These are phyloP conservation scores for Frieseomelitta varia DNA, from an alignment of 1,140 invertebrate species.

Conservation along the genomic window DNA sequence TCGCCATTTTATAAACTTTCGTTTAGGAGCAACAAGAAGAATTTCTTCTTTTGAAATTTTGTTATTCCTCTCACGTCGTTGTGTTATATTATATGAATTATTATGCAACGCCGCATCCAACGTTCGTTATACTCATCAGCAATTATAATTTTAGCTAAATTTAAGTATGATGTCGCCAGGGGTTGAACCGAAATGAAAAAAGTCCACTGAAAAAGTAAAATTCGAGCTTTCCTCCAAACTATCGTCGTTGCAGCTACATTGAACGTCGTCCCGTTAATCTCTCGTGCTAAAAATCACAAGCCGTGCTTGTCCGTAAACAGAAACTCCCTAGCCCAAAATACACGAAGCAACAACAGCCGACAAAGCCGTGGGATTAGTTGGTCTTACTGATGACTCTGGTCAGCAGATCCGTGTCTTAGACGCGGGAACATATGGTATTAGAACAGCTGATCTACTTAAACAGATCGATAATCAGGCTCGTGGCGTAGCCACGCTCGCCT, in stretches of 20 bases:
- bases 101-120: no score
- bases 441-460: constrained; percentile 38
- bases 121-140: no score
- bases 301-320: neutral
- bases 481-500: neutral
- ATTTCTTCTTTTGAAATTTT: no score
- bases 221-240: neutral
- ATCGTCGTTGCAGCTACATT: neutral
- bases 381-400: constrained; percentile 5
- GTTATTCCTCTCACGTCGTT: no score
- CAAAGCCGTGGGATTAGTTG: constrained; percentile 12
- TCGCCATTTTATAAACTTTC: no score
- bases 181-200: no score
- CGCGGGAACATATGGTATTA: constrained; percentile 33
- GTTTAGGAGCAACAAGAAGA: no score
- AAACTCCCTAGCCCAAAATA: neutral
- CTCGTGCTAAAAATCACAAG: neutral
- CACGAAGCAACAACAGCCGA: neutral
- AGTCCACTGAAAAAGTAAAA: no score
- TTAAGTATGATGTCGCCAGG: no score
- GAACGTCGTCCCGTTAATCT: no score
- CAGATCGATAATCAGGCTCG: constrained; percentile 2
- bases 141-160: no score
- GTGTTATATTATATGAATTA: no score
- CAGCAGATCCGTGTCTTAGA: constrained; percentile 33